phyloP scores from a whole-genome alignment of 2,797 vertebrate genomes.

The Malurus leucopterus region DNA sequence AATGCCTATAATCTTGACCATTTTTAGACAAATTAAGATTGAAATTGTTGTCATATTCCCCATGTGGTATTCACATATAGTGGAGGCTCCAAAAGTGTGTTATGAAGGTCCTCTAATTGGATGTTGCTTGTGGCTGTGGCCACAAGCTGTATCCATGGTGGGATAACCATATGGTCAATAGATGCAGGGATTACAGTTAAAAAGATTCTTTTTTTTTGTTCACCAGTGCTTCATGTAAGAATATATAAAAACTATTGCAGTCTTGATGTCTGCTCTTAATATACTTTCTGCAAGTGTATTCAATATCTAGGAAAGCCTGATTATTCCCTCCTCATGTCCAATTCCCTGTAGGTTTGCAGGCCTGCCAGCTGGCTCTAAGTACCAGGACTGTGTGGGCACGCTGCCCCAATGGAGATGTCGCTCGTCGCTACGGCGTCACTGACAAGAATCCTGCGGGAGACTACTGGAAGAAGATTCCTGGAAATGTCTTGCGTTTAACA shows the following conservation, averaged over 20 bases:
- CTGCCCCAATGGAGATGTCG: constrained; percentile 88
- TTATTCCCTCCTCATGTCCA: background rate
- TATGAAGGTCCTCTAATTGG: background rate
- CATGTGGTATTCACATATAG: background rate
- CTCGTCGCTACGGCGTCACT: constrained; percentile 88
- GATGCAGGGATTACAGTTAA: background rate
- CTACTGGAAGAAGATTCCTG: constrained; percentile 97
- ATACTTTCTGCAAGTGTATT: background rate
- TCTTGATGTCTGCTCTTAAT: background rate
- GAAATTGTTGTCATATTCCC: background rate
- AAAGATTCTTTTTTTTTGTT: background rate
- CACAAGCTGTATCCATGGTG: background rate
- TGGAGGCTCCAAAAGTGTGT: background rate
- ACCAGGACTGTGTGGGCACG: constrained; percentile 88
- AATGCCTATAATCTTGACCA: background rate
- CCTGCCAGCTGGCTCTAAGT: constrained; percentile 87
- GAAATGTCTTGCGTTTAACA: constrained; percentile 81
- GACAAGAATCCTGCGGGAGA: constrained; percentile 91
- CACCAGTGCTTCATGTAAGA: background rate
- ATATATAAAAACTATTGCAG: background rate
- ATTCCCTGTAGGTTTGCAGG: constrained; percentile 79
- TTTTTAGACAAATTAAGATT: background rate
- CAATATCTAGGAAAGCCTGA: background rate
- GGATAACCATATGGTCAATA: background rate
- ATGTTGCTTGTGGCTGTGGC: background rate